Percentiles rank a stretch among this genome's conserved stretches.
phyloP scores from a whole-genome alignment of 1,140 invertebrate genomes.

The Brachionus rubens region DNA sequence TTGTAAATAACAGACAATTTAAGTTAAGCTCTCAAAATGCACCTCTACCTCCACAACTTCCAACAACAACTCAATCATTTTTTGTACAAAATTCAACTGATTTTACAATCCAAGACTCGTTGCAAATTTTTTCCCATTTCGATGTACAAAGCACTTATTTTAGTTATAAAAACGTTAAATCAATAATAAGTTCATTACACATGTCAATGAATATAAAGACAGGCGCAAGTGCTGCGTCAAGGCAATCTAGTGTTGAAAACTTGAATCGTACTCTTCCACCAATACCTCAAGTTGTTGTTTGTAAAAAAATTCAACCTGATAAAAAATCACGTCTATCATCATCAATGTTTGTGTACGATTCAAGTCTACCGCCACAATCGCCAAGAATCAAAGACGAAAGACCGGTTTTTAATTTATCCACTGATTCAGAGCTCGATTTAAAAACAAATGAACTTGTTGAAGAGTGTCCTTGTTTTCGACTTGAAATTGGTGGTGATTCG shows the following conservation, averaged over 20 bases:
- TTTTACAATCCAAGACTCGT: background rate
- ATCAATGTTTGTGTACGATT: background rate
- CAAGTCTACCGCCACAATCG: background rate
- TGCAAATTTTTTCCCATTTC: slow-evolving; percentile 36
- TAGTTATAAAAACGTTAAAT: background rate
- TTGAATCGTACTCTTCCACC: slow-evolving; percentile 34
- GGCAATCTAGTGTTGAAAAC: slow-evolving; percentile 3
- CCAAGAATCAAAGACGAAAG: background rate
- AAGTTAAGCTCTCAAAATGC: background rate
- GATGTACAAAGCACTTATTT: slow-evolving; percentile 27
- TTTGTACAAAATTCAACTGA: background rate
- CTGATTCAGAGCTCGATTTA: background rate
- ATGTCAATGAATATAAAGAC: slow-evolving; percentile 21
- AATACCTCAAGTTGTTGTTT: background rate
- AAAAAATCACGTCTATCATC: background rate
- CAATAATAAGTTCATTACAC: background rate
- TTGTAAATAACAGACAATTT: background rate
- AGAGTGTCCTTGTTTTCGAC: slow-evolving; percentile 33
- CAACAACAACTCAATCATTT: slow-evolving; percentile 5
- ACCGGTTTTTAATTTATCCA: background rate
- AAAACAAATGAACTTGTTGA: background rate
- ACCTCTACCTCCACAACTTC: background rate
- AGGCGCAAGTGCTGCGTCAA: slow-evolving; percentile 18
- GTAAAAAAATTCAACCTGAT: background rate
- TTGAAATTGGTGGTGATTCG: slow-evolving; percentile 31